These are phyloP conservation scores for Dendrocincla fuliginosa DNA, from an alignment of 2,797 vertebrate genomes.

Conservation along the genomic window DNA sequence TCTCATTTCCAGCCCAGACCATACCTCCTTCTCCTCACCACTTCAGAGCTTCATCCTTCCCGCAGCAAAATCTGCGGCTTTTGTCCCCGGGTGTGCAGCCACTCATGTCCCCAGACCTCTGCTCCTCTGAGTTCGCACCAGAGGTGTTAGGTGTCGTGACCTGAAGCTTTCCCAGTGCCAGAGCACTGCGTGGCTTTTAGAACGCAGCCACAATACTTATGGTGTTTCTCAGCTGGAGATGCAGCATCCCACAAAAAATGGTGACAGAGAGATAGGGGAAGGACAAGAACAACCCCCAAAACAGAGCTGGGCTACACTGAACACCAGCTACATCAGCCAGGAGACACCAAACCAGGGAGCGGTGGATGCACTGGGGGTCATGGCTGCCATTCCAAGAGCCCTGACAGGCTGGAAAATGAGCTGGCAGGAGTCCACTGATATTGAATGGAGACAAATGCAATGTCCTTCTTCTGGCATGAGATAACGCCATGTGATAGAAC, in stretches of 20 bases:
- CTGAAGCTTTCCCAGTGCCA: too few species aligned
- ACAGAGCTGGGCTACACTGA: neutral
- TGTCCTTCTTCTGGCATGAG: neutral
- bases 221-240: neutral
- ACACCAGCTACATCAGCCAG: neutral
- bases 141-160: fast-evolving
- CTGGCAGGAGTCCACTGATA: neutral
- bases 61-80: neutral
- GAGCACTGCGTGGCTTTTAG: neutral
- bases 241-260: neutral
- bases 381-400: neutral
- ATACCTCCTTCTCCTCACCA: fast-evolving
- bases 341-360: neutral
- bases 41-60: fast-evolving
- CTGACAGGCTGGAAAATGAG: neutral
- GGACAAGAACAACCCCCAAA: neutral
- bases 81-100: neutral
- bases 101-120: neutral
- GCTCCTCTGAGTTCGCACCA: neutral
- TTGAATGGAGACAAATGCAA: neutral
- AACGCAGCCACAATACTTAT: fast-evolving
- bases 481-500: neutral
- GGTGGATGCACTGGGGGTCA: neutral
- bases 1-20: neutral
- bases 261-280: neutral